These are phyloP conservation scores for Hydrozoanthus gracilis DNA, from an alignment of 92 coral and sea anemone species.

Conservation along the genomic window DNA sequence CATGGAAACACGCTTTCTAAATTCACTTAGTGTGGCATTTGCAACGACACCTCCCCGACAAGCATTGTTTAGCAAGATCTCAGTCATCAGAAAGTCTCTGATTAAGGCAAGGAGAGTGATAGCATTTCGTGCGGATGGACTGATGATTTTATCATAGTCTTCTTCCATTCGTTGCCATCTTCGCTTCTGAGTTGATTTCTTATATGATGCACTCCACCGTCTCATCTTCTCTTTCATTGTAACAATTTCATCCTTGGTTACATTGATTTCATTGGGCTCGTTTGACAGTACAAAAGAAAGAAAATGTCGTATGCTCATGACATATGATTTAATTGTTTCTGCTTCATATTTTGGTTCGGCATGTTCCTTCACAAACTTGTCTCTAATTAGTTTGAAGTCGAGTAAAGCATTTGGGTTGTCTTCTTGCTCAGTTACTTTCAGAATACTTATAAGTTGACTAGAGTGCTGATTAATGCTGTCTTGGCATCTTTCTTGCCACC, in stretches of 20 bases:
- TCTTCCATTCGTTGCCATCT: slow-evolving; percentile 42
- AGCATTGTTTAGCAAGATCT: slow-evolving; percentile 46
- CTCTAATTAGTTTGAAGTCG: slow-evolving; percentile 57
- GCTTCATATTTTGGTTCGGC: slow-evolving; percentile 59
- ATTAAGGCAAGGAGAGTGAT: slow-evolving; percentile 27
- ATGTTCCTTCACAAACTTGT: slow-evolving; percentile 54
- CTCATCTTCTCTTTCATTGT: slow-evolving; percentile 51
- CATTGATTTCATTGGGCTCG: slow-evolving; percentile 57
- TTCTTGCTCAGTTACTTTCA: slow-evolving; percentile 38
- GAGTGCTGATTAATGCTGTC: slow-evolving; percentile 68
- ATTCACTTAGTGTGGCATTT: slow-evolving; percentile 28
- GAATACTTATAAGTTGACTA: slow-evolving; percentile 43
- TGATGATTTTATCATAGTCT: neutral
- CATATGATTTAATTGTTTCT: slow-evolving; percentile 68
- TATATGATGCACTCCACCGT: slow-evolving; percentile 64
- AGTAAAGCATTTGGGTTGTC: slow-evolving; percentile 48
- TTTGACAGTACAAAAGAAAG: slow-evolving; percentile 65
- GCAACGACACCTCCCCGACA: slow-evolving; percentile 37
- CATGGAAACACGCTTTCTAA: neutral
- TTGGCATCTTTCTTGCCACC: slow-evolving; percentile 68
- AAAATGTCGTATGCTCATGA: slow-evolving; percentile 76
- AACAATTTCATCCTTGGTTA: slow-evolving; percentile 39
- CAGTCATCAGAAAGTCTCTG: slow-evolving; percentile 30
- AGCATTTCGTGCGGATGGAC: slow-evolving; percentile 37
- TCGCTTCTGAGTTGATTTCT: slow-evolving; percentile 44